Percentiles rank a stretch among this genome's conserved stretches.
Conservation (phyloP, 1,140 invertebrate species). For the Philopotamus ludificatus region DNA sequence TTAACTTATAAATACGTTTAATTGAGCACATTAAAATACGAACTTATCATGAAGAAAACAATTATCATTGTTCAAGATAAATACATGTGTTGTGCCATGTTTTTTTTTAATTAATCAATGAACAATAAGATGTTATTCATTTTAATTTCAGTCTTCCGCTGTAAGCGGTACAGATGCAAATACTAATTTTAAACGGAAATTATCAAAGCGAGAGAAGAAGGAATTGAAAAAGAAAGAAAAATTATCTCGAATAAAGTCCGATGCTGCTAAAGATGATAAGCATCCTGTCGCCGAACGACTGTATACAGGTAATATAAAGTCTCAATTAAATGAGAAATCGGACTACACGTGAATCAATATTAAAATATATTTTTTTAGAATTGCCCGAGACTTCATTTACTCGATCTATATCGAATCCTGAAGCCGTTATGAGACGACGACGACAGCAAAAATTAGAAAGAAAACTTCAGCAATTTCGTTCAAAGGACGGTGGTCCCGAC, state of each 20-base stretch:
- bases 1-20: no score
- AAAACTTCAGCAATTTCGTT: slow-evolving; percentile 94
- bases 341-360: not conserved
- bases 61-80: no score
- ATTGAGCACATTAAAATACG: no score
- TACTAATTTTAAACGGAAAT: slow-evolving; percentile 73
- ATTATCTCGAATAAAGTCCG: slow-evolving; percentile 77
- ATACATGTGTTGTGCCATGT: no score
- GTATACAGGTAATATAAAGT: slow-evolving; percentile 87
- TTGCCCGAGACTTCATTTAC: slow-evolving; percentile 97
- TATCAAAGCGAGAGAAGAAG: slow-evolving; percentile 98
- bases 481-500: slow-evolving; percentile 89
- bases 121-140: no score
- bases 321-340: no score
- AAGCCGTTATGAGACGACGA: slow-evolving; percentile 95
- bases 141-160: slow-evolving; percentile 20
- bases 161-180: slow-evolving; percentile 43
- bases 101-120: no score
- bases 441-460: slow-evolving; percentile 97
- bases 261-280: slow-evolving; percentile 74
- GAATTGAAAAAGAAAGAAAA: slow-evolving; percentile 97
- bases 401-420: slow-evolving; percentile 97
- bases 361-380: slow-evolving; percentile 61
- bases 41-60: no score
- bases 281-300: slow-evolving; percentile 89